Percentiles rank a stretch among this genome's conserved stretches.
Conservation (phyloP, 2,797 vertebrate species). For the Brotula barbata region DNA sequence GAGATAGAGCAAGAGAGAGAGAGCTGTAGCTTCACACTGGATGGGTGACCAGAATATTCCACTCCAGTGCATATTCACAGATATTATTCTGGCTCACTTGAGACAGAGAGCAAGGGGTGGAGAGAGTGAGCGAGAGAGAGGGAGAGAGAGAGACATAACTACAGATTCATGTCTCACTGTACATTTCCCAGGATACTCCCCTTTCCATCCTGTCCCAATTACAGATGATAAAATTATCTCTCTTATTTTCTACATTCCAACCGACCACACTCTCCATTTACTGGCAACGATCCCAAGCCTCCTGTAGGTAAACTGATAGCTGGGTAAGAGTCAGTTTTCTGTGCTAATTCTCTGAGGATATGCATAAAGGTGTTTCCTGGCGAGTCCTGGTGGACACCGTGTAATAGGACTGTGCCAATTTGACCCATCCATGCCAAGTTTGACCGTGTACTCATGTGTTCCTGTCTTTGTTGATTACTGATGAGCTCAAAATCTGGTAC, state of each 20-base stretch:
- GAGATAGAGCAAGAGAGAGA: conserved; percentile 12
- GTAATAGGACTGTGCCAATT: not conserved
- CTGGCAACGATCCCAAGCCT: conserved; percentile 23
- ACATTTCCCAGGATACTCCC: conserved; percentile 22
- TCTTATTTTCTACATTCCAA: conserved; percentile 53
- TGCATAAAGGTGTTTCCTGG: too few relatives aligned
- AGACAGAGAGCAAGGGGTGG: conserved; percentile 7
- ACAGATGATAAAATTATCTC: conserved; percentile 53
- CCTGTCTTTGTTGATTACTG: conserved; percentile 11
- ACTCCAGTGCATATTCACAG: conserved; percentile 47
- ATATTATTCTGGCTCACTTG: conserved; percentile 53
- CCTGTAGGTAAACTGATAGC: conserved; percentile 29
- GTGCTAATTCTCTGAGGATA: conserved; percentile 6
- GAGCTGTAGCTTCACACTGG: conserved; percentile 47
- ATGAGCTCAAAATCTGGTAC: not conserved
- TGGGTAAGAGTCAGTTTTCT: conserved; percentile 18
- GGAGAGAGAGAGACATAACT: not conserved
- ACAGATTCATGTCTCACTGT: conserved; percentile 24
- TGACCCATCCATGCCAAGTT: conserved; percentile 6
- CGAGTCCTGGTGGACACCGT: too few relatives aligned
- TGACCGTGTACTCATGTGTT: conserved; percentile 21
- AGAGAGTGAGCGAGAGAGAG: conserved; percentile 1
- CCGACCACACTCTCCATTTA: conserved; percentile 38
- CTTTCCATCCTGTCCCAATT: conserved; percentile 14
- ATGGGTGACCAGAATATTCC: conserved; percentile 61